phyloP scores from a whole-genome alignment of 2,113 vertebrate genomes.

The Rhodinocichla rosea region DNA sequence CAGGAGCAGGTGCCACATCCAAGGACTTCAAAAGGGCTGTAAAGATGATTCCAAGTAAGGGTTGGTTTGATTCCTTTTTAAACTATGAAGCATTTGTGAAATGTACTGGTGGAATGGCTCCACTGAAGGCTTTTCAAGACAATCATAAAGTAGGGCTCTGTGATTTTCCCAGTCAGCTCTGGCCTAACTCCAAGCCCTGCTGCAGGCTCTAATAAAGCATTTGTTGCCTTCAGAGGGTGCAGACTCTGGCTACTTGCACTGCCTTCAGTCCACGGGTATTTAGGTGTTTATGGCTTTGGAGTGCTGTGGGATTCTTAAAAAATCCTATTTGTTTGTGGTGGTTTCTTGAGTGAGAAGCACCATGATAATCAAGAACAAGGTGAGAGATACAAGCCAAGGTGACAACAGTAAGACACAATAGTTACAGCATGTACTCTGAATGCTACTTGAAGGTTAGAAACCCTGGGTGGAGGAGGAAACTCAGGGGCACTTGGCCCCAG shows the following conservation, averaged over 20 bases:
- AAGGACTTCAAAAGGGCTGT: background rate
- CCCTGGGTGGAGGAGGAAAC: background rate
- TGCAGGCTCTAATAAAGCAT: background rate
- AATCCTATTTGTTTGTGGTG: background rate
- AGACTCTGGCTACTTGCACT: background rate
- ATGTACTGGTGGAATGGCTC: background rate
- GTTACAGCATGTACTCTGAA: background rate
- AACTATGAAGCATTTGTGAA: background rate
- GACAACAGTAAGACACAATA: background rate
- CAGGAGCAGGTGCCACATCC: background rate
- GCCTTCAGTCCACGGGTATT: background rate
- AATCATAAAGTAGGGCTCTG: background rate
- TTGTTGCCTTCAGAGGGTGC: background rate
- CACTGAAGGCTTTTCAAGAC: background rate
- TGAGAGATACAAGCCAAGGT: fast-evolving
- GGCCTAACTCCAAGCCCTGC: background rate
- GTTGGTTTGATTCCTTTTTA: background rate
- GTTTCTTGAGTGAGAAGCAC: background rate
- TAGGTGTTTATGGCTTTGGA: background rate
- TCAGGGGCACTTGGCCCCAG: background rate
- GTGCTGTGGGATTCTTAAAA: background rate
- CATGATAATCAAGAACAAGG: fast-evolving
- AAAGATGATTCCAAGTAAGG: background rate
- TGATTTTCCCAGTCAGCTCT: background rate
- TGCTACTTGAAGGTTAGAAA: background rate